These are phyloP conservation scores for Rhynchonycteris naso DNA, from an alignment of 2,797 vertebrate genomes.

Conservation along the genomic window DNA sequence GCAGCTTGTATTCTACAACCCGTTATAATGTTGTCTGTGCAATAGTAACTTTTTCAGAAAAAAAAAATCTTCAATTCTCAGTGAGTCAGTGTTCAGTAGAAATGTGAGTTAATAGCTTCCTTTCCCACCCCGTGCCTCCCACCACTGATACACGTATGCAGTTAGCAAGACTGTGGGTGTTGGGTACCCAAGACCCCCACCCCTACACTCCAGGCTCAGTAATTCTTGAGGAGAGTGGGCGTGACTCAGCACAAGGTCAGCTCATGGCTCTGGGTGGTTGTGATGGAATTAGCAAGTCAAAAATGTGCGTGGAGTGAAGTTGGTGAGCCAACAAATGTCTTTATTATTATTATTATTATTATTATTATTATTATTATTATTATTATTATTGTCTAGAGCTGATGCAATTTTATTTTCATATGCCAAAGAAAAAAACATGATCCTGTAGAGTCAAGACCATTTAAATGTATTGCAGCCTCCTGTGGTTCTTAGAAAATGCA, in stretches of 20 bases:
- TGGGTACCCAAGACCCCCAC: background rate
- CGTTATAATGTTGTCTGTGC: background rate
- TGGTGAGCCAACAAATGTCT: background rate
- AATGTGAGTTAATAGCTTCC: background rate
- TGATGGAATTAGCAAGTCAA: accelerated
- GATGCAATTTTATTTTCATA: background rate
- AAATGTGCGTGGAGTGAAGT: background rate
- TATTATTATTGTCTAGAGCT: background rate
- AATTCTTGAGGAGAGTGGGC: background rate
- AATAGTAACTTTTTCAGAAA: background rate
- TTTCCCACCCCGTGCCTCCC: background rate
- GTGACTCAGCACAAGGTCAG: background rate
- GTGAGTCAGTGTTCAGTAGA: background rate
- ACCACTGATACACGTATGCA: too few species aligned
- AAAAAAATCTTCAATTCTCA: background rate
- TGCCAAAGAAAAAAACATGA: background rate
- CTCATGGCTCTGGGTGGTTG: too few species aligned
- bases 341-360: too few species aligned
- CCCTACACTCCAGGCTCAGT: background rate
- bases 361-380: too few species aligned
- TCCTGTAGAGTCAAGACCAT: accelerated
- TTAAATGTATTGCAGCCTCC: background rate
- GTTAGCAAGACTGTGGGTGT: accelerated
- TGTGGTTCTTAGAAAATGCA: background rate
- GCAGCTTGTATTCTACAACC: background rate